Conservation (phyloP, 2,888 invertebrate genomes). For the Scrobipalpa atriplicella region DNA sequence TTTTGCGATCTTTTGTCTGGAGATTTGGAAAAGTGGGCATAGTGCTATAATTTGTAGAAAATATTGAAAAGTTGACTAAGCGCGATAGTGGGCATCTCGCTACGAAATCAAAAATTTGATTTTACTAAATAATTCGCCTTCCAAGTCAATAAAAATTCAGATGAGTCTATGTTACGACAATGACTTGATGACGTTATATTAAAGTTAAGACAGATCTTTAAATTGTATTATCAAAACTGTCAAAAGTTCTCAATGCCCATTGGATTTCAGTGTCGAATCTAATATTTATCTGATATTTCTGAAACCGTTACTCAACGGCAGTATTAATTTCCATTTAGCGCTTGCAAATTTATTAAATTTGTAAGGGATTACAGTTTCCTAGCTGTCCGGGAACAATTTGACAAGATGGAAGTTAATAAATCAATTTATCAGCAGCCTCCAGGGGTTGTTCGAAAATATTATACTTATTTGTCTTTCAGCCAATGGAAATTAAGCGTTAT, state of each 20-base stretch:
- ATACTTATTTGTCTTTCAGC: not conserved
- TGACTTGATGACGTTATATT: no score
- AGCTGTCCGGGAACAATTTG: slow-evolving; percentile 8
- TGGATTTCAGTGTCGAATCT: not conserved
- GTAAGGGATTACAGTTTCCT: slow-evolving; percentile 14
- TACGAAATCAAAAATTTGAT: no score
- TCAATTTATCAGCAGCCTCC: slow-evolving; percentile 1
- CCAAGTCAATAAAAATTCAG: no score
- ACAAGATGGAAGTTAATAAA: slow-evolving; percentile 14
- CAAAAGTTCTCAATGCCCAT: not conserved
- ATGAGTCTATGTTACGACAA: no score
- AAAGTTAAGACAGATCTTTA: no score
- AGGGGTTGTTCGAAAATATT: not conserved
- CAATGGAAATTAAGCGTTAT: not conserved
- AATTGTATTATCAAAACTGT: not conserved
- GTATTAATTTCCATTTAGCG: slow-evolving; percentile 11
- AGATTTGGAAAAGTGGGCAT: no score
- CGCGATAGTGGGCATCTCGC: no score
- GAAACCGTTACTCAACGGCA: slow-evolving; percentile 6
- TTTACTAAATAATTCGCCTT: no score
- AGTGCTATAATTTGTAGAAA: no score
- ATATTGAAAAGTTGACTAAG: no score
- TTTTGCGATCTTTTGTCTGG: no score
- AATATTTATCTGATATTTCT: not conserved
- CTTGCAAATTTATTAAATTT: slow-evolving; percentile 13